Evolutionary conservation across 2,113 vertebrate species (phyloP).

Genomic region (Esox niger): DNA sequence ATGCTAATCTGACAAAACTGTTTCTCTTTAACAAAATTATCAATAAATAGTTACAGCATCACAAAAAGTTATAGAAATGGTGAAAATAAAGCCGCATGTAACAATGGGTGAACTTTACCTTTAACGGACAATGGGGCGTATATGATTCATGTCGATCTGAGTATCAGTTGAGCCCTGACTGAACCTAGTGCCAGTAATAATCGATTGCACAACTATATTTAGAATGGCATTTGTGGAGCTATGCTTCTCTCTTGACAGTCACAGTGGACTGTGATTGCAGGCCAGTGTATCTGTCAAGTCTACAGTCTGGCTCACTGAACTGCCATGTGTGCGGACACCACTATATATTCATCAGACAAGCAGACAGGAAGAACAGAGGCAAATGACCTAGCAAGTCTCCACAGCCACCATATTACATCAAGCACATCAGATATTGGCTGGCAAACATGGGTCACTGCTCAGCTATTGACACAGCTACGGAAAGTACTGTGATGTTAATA

Average conservation of each 20-base stretch:
- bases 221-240: slow-evolving; percentile 33
- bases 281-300: neutral
- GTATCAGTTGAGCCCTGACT: slow-evolving; percentile 24
- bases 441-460: neutral
- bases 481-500: too few species aligned
- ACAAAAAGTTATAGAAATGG: too few species aligned
- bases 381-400: slow-evolving; percentile 6
- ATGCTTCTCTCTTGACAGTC: slow-evolving; percentile 24
- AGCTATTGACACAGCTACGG: neutral
- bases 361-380: neutral
- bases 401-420: neutral
- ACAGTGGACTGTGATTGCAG: slow-evolving; percentile 8
- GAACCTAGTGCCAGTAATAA: slow-evolving; percentile 35
- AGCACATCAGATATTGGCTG: neutral
- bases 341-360: neutral
- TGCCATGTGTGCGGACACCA: neutral
- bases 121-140: too few species aligned
- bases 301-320: slow-evolving; percentile 5
- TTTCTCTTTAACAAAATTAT: too few species aligned
- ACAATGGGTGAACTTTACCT: too few species aligned
- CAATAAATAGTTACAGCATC: too few species aligned
- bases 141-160: slow-evolving; percentile 30
- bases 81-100: too few species aligned
- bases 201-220: slow-evolving; percentile 62
- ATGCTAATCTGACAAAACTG: too few species aligned